Base-by-base conservation (phyloP, 2,113 vertebrate genomes). In the Peromyscus maniculatus region DNA sequence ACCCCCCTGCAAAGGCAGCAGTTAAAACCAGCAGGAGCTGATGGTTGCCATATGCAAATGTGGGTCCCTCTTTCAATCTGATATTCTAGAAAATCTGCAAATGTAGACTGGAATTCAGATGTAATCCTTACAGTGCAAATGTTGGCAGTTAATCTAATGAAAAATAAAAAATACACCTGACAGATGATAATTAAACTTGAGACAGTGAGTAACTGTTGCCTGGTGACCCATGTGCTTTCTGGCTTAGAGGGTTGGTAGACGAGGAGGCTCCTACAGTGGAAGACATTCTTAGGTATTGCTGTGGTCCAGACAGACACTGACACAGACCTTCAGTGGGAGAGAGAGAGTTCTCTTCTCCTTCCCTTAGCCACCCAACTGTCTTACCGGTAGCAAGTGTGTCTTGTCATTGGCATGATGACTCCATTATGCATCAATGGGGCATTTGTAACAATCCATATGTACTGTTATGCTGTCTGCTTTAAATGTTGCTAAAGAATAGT, bases 131-230 rank as follows among this genome's bases (percentile, higher is more conserved):
- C 0, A 62, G 57, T 78, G 86, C 89, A 93, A 91, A 89, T 94
- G 49, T n/a, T 91, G 59, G 67, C 66, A 95, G 7, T 49, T 90
- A 69, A 75, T 75, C 16, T 83, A 71, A 83, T 89, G 43, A 64
- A 95, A 88, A 91, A 78, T 31, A 64, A 91, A 83, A 66, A 97
- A 69, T 75, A 93, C 22, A 72, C 31, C 64, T 72, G 86, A 33
- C 22, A 93, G 89, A 52, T 82, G 62, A 89, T 83, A 69, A 49
- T 55, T 36, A 80, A 89, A 72, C 26, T 39, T 62, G 72, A 91
- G 36, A 52, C 64, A 21, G 4, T 1, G 17, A 46, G 43, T 46
- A 59, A 11, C 75, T 7, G 5, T 1, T 39, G 71, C 74, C 62
- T 0, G 1, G 52, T n/a, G 6, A 67, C 22, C 71, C 33, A 10